These are phyloP conservation scores for Caenorhabditis becei DNA, from an alignment of 2,888 invertebrate species.

Conservation along the genomic window DNA sequence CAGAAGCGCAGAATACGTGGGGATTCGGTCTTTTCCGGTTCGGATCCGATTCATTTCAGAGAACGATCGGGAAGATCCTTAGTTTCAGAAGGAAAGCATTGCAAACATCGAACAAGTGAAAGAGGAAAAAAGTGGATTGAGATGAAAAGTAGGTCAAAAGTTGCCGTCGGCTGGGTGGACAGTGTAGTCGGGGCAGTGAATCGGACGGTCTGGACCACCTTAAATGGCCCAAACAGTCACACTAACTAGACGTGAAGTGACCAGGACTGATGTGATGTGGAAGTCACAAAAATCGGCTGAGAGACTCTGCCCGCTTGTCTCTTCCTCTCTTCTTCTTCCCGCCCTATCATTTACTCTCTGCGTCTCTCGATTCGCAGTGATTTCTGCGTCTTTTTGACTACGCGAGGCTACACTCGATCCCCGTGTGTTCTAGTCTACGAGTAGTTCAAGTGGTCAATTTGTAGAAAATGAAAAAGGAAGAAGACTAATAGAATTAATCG, in stretches of 20 bases:
- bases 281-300: slow-evolving; percentile 20
- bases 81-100: neutral
- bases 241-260: slow-evolving; percentile 18
- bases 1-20: neutral
- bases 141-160: neutral
- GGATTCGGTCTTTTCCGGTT: neutral
- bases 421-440: slow-evolving; percentile 9
- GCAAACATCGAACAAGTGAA: slow-evolving; percentile 3
- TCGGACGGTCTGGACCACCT: neutral
- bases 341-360: slow-evolving; percentile 4
- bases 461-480: neutral
- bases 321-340: no score
- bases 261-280: neutral
- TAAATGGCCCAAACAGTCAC: slow-evolving; percentile 20
- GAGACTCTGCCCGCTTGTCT: neutral
- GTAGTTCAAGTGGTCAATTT: neutral
- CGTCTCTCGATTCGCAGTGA: slow-evolving; percentile 9
- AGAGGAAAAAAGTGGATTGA: neutral
- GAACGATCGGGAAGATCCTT: neutral
- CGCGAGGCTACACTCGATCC: slow-evolving; percentile 3
- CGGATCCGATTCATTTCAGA: no score
- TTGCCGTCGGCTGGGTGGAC: neutral
- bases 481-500: neutral
- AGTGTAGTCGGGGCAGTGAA: neutral
- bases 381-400: slow-evolving; percentile 8